Evolutionary conservation across 2,888 invertebrate species (phyloP).

Genomic region (Pseudococcus longispinus): DNA sequence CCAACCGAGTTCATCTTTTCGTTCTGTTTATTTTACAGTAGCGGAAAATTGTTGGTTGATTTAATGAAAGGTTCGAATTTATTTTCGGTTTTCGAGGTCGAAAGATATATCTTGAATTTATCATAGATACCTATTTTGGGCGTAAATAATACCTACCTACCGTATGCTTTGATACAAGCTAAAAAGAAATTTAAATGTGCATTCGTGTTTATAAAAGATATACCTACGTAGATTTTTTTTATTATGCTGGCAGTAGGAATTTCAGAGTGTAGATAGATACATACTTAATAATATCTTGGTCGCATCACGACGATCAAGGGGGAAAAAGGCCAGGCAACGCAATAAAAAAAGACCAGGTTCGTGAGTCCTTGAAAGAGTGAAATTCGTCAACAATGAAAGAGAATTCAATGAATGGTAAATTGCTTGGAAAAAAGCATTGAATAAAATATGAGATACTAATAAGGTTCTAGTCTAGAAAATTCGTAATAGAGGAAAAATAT

Average conservation of each 20-base stretch:
- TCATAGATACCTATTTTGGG: background rate
- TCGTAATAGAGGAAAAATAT: background rate
- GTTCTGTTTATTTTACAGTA: background rate
- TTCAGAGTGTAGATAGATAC: background rate
- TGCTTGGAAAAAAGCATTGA: background rate
- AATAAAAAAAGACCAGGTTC: background rate
- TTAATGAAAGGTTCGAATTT: background rate
- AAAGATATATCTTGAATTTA: background rate
- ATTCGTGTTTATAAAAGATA: background rate
- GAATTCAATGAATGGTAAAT: background rate
- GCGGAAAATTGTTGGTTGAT: background rate
- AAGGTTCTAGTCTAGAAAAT: background rate
- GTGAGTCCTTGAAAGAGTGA: background rate
- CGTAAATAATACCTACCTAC: background rate
- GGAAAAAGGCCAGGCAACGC: background rate
- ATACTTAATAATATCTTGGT: background rate
- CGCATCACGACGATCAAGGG: background rate
- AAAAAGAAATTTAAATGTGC: background rate
- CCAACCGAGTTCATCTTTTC: background rate
- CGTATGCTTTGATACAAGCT: background rate
- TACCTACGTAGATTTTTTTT: background rate
- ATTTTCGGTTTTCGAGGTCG: background rate
- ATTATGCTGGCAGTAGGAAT: background rate
- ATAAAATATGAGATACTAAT: conserved; percentile 28
- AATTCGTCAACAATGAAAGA: background rate